Conservation (phyloP, 2,113 vertebrate species). For the Murina feae region DNA sequence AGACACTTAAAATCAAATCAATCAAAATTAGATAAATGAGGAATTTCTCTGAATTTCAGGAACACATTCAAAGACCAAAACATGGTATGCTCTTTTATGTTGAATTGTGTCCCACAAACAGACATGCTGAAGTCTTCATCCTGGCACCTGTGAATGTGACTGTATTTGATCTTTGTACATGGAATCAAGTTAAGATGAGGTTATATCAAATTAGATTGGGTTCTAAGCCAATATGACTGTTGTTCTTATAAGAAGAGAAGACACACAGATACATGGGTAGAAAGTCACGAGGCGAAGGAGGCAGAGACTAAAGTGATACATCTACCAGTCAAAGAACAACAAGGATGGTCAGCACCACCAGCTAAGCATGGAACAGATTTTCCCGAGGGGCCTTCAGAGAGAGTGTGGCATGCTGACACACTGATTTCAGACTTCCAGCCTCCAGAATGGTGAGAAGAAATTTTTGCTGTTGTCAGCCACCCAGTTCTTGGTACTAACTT, state of each 20-base stretch:
- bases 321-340: not conserved
- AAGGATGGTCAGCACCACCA: not conserved
- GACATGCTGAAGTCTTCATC: not conserved
- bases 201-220: not conserved
- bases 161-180: not conserved
- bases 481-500: not conserved
- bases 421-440: not conserved
- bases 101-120: not conserved
- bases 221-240: not conserved
- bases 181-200: not conserved
- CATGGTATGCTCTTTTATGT: not conserved
- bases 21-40: not conserved
- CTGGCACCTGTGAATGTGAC: not conserved
- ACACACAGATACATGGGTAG: not conserved
- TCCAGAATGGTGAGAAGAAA: not conserved
- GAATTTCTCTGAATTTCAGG: conserved; percentile 1
- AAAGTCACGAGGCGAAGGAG: not conserved
- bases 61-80: conserved; percentile 14
- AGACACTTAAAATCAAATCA: conserved; percentile 29
- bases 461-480: not conserved
- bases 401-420: not conserved
- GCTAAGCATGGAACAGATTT: not conserved
- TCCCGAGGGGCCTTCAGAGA: not conserved
- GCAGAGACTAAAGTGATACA: not conserved
- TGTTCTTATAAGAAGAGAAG: not conserved